Percentiles rank a stretch among this genome's conserved stretches.
Conservation (phyloP, 2,113 vertebrate species). For the Corvus hawaiiensis region DNA sequence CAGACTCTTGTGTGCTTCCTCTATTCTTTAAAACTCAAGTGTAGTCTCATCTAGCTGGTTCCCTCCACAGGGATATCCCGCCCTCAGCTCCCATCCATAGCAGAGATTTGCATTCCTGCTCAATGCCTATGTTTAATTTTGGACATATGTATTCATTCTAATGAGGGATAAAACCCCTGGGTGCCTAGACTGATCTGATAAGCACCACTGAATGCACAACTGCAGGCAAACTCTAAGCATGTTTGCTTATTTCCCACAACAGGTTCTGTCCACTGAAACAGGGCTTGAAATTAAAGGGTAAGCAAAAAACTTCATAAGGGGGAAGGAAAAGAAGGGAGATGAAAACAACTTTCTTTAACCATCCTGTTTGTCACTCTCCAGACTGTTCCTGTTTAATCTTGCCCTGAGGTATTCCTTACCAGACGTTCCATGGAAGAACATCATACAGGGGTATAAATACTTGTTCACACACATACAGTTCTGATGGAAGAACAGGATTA, state of each 20-base stretch:
- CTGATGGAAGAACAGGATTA: background rate
- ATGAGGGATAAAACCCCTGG: background rate
- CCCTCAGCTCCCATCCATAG: background rate
- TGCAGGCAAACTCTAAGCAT: background rate
- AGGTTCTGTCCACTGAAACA: background rate
- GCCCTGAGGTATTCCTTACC: background rate
- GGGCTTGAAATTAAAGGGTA: background rate
- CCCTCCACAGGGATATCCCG: background rate
- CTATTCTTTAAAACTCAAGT: background rate
- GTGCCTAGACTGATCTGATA: background rate
- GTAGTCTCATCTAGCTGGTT: background rate
- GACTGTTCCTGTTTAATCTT: background rate
- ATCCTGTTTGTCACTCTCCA: background rate
- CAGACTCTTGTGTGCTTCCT: background rate
- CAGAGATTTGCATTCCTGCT: background rate
- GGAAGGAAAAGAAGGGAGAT: background rate
- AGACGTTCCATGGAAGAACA: background rate
- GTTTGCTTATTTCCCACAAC: background rate
- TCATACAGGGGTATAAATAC: background rate
- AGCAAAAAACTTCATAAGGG: background rate
- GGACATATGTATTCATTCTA: background rate
- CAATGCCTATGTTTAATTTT: background rate
- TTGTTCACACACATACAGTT: background rate
- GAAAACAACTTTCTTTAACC: background rate
- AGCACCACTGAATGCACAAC: background rate